Conservation (phyloP, 2,113 vertebrate species). For the Ia io region DNA sequence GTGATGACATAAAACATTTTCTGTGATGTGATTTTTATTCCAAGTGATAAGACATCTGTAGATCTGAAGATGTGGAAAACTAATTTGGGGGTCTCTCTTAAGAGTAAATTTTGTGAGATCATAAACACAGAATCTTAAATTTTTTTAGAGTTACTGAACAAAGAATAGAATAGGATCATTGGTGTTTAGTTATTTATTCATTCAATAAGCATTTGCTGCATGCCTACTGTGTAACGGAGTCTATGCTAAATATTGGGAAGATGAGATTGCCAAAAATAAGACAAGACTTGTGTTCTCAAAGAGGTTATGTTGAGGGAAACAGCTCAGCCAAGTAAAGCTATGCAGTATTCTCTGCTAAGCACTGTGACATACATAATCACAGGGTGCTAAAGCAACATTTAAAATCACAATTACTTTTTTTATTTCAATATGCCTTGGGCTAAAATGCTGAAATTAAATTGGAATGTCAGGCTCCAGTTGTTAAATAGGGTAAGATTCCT, state of each 20-base stretch:
- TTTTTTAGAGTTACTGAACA: constrained; percentile 1
- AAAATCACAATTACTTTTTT: background rate
- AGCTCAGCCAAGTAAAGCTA: background rate
- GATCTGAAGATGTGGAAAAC: background rate
- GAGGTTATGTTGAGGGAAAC: background rate
- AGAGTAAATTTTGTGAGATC: background rate
- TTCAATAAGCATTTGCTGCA: constrained; percentile 7
- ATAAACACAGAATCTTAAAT: background rate
- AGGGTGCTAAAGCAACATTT: background rate
- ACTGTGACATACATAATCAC: background rate
- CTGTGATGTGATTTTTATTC: constrained; percentile 33
- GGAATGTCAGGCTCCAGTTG: constrained; percentile 25
- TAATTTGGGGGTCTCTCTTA: background rate
- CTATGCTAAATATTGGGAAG: background rate
- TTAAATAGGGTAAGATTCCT: constrained; percentile 29
- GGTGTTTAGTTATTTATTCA: background rate
- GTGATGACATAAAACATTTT: background rate
- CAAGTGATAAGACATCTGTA: background rate
- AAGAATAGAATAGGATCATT: background rate
- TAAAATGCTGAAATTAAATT: constrained; percentile 37
- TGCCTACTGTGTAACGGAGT: background rate
- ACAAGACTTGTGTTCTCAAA: background rate
- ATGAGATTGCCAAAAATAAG: background rate
- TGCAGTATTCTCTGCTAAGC: background rate
- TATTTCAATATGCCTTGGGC: constrained; percentile 10